Evolutionary conservation across 2,113 vertebrate genomes (phyloP).

Genomic region (Poicephalus gulielmi): DNA sequence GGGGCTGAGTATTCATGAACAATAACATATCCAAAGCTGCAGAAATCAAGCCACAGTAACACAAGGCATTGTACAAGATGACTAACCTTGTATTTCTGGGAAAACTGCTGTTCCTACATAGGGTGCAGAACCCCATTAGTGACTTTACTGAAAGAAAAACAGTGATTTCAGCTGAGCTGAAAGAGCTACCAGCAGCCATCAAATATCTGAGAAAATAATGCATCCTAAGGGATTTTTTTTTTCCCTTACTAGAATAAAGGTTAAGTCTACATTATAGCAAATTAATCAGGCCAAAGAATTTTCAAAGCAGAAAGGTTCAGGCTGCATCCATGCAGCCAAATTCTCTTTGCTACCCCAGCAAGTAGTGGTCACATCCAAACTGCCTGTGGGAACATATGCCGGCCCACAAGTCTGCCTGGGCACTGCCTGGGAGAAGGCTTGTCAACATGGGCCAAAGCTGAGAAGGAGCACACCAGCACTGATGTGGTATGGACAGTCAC

Average conservation of each 20-base stretch:
- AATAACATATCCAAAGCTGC: not conserved
- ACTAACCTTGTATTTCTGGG: not conserved
- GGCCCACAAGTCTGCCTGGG: fast-evolving
- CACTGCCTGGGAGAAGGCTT: not conserved
- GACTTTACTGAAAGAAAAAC: not conserved
- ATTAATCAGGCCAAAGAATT: not conserved
- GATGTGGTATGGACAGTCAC: too few relatives aligned
- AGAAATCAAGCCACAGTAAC: not conserved
- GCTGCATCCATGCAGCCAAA: not conserved
- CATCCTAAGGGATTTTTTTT: not conserved
- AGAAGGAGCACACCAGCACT: not conserved
- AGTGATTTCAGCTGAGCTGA: not conserved
- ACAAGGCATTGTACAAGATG: not conserved
- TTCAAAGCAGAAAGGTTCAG: not conserved
- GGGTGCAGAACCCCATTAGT: not conserved
- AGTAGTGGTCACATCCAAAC: not conserved
- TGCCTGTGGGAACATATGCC: not conserved
- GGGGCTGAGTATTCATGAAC: not conserved
- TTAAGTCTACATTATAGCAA: not conserved
- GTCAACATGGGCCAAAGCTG: fast-evolving
- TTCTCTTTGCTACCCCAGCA: not conserved
- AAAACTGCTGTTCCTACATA: not conserved
- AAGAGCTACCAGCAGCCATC: not conserved
- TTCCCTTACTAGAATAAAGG: not conserved
- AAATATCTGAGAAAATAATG: not conserved